Evolutionary conservation across 2,797 vertebrate genomes (phyloP).

Genomic region (Microctenopoma lineatum): DNA sequence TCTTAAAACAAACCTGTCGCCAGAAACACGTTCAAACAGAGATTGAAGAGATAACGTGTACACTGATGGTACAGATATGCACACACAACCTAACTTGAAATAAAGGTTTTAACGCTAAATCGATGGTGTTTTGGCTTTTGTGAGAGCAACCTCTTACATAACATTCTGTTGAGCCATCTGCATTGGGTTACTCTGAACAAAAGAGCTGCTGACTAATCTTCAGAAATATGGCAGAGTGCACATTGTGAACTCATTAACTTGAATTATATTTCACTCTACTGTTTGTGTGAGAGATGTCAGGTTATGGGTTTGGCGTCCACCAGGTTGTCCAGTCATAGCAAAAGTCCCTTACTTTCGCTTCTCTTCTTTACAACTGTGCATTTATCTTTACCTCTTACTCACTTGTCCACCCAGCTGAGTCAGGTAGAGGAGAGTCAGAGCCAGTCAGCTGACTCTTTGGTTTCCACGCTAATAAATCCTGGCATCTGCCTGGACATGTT

Average conservation of each 20-base stretch:
- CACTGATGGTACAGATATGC: neutral
- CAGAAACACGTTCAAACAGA: too few relatives aligned
- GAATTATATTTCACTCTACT: constrained; percentile 4
- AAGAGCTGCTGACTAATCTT: constrained; percentile 66
- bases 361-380: constrained; percentile 3
- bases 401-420: constrained; percentile 37
- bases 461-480: neutral
- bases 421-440: neutral
- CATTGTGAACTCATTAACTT: constrained; percentile 15
- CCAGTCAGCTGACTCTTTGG: constrained; percentile 30
- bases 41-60: neutral
- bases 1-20: neutral
- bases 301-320: too few relatives aligned
- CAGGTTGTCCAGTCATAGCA: too few relatives aligned
- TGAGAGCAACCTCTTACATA: constrained; percentile 48
- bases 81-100: neutral
- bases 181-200: constrained; percentile 39
- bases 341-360: neutral
- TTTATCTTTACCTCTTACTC: neutral
- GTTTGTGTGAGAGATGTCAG: neutral
- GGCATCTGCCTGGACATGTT: constrained; percentile 34
- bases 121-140: neutral
- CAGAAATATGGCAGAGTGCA: constrained; percentile 2
- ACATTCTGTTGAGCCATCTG: constrained; percentile 67
- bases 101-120: neutral